Evolutionary conservation across 1,140 invertebrate genomes (phyloP).

Genomic region (Mercenaria mercenaria): DNA sequence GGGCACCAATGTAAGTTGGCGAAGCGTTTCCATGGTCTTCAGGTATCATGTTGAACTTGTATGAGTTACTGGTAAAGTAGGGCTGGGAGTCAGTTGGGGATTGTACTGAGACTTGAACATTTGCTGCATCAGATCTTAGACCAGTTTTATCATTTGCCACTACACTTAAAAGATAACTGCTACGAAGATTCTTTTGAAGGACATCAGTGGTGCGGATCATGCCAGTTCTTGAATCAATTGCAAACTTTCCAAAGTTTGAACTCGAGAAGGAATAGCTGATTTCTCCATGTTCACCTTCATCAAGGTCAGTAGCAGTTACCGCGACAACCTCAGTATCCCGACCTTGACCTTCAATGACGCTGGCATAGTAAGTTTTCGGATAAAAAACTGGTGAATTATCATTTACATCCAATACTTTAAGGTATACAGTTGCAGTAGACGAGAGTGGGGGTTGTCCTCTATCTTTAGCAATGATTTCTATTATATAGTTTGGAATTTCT

Average conservation of each 20-base stretch:
- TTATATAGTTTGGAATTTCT: slow-evolving; percentile 90
- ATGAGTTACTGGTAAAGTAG: slow-evolving; percentile 86
- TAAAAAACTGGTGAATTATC: slow-evolving; percentile 97
- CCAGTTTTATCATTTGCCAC: slow-evolving; percentile 73
- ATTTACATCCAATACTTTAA: slow-evolving; percentile 93
- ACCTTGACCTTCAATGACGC: slow-evolving; percentile 92
- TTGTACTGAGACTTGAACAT: slow-evolving; percentile 75
- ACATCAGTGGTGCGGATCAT: slow-evolving; percentile 70
- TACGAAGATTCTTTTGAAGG: slow-evolving; percentile 45
- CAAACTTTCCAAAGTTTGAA: slow-evolving; percentile 74
- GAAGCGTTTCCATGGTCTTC: slow-evolving; percentile 90
- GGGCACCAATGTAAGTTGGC: slow-evolving; percentile 87
- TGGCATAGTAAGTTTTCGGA: slow-evolving; percentile 78
- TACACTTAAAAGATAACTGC: slow-evolving; percentile 71
- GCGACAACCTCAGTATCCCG: slow-evolving; percentile 88
- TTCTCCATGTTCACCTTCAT: slow-evolving; percentile 92
- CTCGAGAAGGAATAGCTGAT: slow-evolving; percentile 77
- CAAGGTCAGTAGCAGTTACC: slow-evolving; percentile 92
- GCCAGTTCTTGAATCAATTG: slow-evolving; percentile 74
- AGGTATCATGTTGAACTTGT: slow-evolving; percentile 92
- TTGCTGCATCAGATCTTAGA: slow-evolving; percentile 65
- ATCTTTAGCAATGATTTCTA: slow-evolving; percentile 87
- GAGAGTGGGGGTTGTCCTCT: slow-evolving; percentile 88
- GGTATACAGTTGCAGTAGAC: slow-evolving; percentile 91
- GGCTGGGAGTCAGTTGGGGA: slow-evolving; percentile 72